Evolutionary conservation across 2,888 invertebrate species (phyloP).

Genomic region (Philhelius pedissequus): DNA sequence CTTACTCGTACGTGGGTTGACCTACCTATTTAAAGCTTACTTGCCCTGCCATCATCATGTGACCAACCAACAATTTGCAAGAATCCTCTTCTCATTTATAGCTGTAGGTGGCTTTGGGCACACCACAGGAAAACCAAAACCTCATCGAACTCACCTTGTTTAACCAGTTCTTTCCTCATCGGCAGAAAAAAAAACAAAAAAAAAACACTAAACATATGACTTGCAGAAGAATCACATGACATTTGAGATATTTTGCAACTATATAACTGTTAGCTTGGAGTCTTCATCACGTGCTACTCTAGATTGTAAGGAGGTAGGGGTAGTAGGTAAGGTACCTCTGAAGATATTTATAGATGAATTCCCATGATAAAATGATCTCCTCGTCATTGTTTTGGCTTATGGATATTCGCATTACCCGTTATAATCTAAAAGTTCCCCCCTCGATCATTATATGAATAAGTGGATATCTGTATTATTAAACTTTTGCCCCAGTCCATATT

Average conservation of each 20-base stretch:
- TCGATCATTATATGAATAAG: background rate
- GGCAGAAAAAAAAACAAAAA: background rate
- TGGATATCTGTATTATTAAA: background rate
- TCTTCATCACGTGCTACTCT: background rate
- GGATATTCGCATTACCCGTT: background rate
- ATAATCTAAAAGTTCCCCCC: background rate
- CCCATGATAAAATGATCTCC: constrained; percentile 31
- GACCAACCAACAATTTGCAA: background rate
- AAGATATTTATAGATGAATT: constrained; percentile 24
- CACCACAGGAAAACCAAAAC: too few species aligned
- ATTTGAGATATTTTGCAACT: constrained; percentile 33
- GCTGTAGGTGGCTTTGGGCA: background rate
- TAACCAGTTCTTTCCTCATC: constrained; percentile 11
- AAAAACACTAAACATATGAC: background rate
- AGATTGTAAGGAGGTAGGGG: too few species aligned
- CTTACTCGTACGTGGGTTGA: too few species aligned
- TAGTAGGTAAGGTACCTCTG: too few species aligned
- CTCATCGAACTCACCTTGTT: background rate
- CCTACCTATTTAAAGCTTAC: background rate
- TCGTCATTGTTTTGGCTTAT: constrained; percentile 16
- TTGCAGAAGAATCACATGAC: constrained; percentile 27
- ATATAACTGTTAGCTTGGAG: background rate
- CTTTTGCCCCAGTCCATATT: background rate
- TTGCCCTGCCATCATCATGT: background rate
- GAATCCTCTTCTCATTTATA: background rate